A percentile compares a stretch with the other conserved stretches of the same genome.
These are phyloP conservation scores for Pseudorasbora parva DNA, from an alignment of 2,113 vertebrate genomes.

Conservation along the genomic window DNA sequence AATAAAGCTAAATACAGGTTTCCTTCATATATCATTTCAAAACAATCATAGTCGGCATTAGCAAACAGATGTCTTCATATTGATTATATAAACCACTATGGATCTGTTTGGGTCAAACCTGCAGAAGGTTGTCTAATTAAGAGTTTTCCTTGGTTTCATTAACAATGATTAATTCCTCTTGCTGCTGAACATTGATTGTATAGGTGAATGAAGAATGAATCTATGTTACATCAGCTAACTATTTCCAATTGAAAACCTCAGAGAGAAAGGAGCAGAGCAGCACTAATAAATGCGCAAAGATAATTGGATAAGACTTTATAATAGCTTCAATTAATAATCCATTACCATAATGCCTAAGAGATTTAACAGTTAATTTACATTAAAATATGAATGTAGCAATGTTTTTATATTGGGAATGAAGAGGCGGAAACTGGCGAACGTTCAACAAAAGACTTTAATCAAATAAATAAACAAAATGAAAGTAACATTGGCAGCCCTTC, in stretches of 20 bases:
- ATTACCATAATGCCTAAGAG: neutral
- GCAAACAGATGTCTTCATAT: slow-evolving; percentile 13
- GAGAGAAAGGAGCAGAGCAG: slow-evolving; percentile 2
- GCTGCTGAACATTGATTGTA: slow-evolving; percentile 51
- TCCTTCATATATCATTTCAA: neutral
- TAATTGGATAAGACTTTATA: neutral
- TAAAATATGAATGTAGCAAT: neutral
- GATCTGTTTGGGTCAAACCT: slow-evolving; percentile 7
- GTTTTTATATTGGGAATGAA: no score
- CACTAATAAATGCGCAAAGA: neutral
- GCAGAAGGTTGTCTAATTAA: slow-evolving; percentile 49
- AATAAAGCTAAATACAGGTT: neutral
- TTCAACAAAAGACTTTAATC: no score
- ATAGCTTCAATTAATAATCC: neutral
- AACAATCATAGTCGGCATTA: slow-evolving; percentile 37
- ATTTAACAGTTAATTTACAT: neutral
- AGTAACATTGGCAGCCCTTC: no score
- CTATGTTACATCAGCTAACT: slow-evolving; percentile 34
- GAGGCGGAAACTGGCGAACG: no score
- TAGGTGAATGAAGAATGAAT: slow-evolving; percentile 48
- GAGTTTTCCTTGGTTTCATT: slow-evolving; percentile 48
- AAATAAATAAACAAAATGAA: no score
- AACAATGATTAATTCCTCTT: slow-evolving; percentile 56
- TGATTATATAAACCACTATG: neutral
- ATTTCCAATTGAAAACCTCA: slow-evolving; percentile 34